Evolutionary conservation across 2,797 vertebrate genomes (phyloP).

Genomic region (Podargus strigoides): DNA sequence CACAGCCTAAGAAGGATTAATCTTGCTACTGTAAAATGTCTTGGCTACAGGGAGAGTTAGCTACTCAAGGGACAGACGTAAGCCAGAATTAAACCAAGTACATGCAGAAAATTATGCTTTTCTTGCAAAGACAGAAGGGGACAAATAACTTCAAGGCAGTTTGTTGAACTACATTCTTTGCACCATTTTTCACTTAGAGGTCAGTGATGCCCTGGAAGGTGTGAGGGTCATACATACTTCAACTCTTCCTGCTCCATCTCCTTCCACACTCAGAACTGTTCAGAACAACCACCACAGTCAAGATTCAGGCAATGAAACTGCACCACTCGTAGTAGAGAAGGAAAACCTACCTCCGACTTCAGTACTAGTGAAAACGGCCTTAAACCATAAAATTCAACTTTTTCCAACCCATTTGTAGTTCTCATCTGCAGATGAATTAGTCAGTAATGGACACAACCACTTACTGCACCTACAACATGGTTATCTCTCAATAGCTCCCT

Average conservation of each 20-base stretch:
- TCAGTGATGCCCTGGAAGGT: not conserved
- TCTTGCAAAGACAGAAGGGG: not conserved
- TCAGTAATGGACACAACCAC: rapidly evolving
- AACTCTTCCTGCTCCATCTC: not conserved
- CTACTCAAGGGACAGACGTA: not conserved
- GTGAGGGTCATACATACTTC: not conserved
- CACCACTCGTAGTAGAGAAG: not conserved
- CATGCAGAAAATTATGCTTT: not conserved
- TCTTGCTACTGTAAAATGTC: conserved; percentile 25
- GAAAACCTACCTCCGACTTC: not conserved
- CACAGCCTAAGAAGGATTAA: conserved; percentile 45
- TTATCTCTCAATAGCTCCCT: rapidly evolving
- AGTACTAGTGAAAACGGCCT: not conserved
- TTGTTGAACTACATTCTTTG: not conserved
- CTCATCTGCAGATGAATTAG: not conserved
- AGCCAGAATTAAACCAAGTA: not conserved
- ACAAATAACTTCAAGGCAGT: not conserved
- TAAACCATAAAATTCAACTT: not conserved
- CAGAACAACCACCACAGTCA: not conserved
- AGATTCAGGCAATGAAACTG: not conserved
- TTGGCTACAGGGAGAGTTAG: not conserved
- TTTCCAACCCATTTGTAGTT: not conserved
- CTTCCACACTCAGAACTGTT: not conserved
- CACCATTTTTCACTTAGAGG: not conserved
- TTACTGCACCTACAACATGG: not conserved